Percentiles rank a stretch among this genome's conserved stretches.
These are phyloP conservation scores for Leptobrachium leishanense DNA, from an alignment of 2,113 vertebrate species.

Conservation along the genomic window DNA sequence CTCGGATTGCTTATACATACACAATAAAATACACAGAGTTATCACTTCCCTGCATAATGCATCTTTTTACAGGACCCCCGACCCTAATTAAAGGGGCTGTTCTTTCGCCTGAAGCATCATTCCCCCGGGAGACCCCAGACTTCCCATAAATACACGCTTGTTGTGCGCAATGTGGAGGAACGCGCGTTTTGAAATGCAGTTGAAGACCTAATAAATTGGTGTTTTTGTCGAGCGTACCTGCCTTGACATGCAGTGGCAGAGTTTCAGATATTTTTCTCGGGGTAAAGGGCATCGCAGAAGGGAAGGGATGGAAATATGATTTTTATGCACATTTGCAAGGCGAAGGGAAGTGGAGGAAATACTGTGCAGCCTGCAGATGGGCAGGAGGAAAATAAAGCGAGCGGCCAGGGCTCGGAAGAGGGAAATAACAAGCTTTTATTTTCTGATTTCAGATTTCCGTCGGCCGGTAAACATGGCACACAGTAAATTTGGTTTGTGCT, in stretches of 20 bases:
- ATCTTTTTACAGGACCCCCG: too few species aligned
- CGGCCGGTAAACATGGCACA: background rate
- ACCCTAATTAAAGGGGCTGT: too few species aligned
- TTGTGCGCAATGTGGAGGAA: background rate
- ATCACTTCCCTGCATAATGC: too few species aligned
- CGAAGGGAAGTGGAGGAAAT: background rate
- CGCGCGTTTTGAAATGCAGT: background rate
- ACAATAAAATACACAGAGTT: too few species aligned
- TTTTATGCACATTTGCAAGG: background rate
- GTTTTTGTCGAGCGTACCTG: background rate
- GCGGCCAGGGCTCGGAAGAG: background rate
- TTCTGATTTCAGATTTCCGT: background rate
- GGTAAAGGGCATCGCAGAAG: background rate
- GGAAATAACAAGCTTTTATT: background rate
- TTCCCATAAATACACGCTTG: background rate
- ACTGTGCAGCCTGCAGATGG: background rate
- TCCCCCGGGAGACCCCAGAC: too few species aligned
- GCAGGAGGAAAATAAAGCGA: background rate
- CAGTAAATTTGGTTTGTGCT: background rate
- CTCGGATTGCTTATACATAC: too few species aligned
- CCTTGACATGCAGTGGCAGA: constrained; percentile 2
- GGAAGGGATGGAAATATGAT: background rate
- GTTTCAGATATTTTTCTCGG: background rate
- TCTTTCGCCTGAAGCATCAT: too few species aligned
- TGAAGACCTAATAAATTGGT: background rate